Evolutionary conservation across 1,140 invertebrate species (phyloP).

Genomic region (Eumaeus atala): DNA sequence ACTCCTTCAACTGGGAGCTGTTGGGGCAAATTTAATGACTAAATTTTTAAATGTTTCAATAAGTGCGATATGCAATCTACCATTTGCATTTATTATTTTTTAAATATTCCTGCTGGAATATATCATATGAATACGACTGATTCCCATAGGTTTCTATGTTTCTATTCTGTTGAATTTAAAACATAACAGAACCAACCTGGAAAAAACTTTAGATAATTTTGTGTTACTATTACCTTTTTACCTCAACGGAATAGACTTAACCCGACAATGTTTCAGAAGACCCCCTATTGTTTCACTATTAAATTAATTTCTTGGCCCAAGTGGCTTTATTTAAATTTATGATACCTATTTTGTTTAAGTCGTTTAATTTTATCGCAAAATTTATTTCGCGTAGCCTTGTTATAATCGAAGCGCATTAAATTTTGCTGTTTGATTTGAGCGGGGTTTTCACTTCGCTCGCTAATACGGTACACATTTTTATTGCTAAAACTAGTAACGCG

Average conservation of each 20-base stretch:
- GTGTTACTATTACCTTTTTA: slow-evolving; percentile 3
- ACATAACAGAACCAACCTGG: no score
- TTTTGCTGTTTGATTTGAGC: slow-evolving; percentile 20
- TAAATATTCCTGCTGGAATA: no score
- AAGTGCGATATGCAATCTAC: no score
- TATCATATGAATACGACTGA: no score
- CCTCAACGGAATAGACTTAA: neutral
- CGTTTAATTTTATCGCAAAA: slow-evolving; percentile 35
- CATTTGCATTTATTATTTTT: no score
- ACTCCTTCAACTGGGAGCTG: no score
- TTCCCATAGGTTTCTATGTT: no score
- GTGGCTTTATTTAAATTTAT: slow-evolving; percentile 34
- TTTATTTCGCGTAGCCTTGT: slow-evolving; percentile 34
- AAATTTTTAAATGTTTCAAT: no score
- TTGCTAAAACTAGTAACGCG: slow-evolving; percentile 1
- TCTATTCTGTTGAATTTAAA: no score
- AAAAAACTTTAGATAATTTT: neutral
- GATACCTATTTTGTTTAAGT: slow-evolving; percentile 33
- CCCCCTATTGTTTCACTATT: slow-evolving; percentile 25
- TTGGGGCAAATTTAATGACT: no score
- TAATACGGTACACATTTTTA: slow-evolving; percentile 25
- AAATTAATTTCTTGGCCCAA: slow-evolving; percentile 14
- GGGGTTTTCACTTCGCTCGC: slow-evolving; percentile 14
- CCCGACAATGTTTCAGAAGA: slow-evolving; percentile 2
- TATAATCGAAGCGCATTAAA: slow-evolving; percentile 41